These are phyloP conservation scores for Ibycter americanus DNA, from an alignment of 2,797 vertebrate species.

Conservation along the genomic window DNA sequence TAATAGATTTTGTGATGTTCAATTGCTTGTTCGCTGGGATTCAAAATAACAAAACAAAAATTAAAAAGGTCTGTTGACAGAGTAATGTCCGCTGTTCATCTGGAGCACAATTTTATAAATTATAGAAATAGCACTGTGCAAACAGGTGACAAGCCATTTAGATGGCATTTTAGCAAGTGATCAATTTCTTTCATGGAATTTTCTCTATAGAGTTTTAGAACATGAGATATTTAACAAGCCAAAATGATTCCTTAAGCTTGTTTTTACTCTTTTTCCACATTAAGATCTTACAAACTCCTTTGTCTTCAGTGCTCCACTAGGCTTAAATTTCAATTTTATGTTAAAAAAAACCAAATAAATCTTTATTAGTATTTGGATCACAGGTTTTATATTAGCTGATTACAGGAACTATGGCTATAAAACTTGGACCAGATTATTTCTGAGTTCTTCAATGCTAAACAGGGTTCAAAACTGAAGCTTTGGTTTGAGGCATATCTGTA, in stretches of 20 bases:
- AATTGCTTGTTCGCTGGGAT: neutral
- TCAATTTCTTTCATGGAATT: neutral
- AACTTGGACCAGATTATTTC: neutral
- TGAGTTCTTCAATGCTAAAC: neutral
- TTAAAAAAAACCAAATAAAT: neutral
- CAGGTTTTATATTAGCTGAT: neutral
- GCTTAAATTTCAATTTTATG: neutral
- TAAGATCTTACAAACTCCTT: neutral
- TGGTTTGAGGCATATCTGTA: neutral
- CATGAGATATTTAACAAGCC: neutral
- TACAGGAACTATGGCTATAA: neutral
- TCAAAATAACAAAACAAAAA: slow-evolving; percentile 1
- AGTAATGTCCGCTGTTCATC: neutral
- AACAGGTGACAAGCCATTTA: neutral
- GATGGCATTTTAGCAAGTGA: neutral
- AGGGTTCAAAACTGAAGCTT: neutral
- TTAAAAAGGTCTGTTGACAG: neutral
- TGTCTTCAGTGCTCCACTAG: neutral
- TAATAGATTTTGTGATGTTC: slow-evolving; percentile 60
- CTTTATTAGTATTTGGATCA: neutral
- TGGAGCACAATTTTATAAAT: neutral
- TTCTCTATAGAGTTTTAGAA: neutral
- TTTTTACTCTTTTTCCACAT: neutral
- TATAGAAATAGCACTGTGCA: neutral
- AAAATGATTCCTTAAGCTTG: neutral